phyloP scores from a whole-genome alignment of 2,888 invertebrate genomes.

The Apodemia hepburni region DNA sequence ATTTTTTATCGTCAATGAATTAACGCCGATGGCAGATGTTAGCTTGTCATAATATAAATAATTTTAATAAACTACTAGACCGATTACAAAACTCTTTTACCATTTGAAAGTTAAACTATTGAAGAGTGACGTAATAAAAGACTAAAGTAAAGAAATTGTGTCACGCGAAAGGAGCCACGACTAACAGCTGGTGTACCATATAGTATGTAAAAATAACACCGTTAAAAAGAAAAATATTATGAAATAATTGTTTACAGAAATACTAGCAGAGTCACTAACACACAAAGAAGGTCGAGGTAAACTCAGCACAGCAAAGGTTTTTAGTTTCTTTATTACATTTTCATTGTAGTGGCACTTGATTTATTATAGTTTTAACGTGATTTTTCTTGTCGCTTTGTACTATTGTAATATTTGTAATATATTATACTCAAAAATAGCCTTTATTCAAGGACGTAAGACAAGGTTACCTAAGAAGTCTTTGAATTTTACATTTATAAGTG shows the following conservation, averaged over 20 bases:
- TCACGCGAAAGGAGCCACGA: no score
- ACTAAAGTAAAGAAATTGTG: no score
- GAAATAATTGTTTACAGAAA: background rate
- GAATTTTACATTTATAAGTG: no score
- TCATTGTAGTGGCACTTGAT: background rate
- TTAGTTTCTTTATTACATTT: constrained; percentile 1
- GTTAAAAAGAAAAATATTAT: background rate
- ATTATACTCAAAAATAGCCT: background rate
- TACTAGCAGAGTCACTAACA: background rate
- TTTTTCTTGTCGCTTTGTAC: background rate
- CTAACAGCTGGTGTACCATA: no score
- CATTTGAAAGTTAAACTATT: no score
- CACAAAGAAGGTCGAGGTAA: constrained; percentile 6
- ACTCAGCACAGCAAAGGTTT: constrained; percentile 4
- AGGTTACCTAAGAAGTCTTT: background rate
- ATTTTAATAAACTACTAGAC: no score
- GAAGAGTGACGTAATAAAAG: no score
- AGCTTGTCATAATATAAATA: no score
- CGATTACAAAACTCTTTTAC: no score
- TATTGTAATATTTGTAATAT: background rate
- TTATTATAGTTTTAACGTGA: background rate
- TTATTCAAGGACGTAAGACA: background rate
- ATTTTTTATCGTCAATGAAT: no score
- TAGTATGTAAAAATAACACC: background rate
- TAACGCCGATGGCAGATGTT: no score